phyloP scores from a whole-genome alignment of 2,888 invertebrate genomes.

The Cyrtodaria siliqua region DNA sequence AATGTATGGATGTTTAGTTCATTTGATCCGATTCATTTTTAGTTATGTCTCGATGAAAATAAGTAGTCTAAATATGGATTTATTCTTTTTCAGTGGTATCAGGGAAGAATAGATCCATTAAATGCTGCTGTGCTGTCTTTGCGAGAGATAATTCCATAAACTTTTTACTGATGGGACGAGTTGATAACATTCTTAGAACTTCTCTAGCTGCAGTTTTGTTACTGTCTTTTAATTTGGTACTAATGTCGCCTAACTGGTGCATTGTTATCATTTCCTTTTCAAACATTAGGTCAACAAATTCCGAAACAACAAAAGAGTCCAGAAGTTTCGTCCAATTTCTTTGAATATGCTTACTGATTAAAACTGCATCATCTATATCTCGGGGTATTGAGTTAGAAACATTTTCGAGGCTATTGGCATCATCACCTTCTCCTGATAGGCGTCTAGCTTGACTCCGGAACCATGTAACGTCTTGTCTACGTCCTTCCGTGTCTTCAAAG shows the following conservation, averaged over 20 bases:
- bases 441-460: too few species aligned
- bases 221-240: not conserved
- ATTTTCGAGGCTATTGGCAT: too few species aligned
- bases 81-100: not conserved
- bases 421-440: too few species aligned
- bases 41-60: too few species aligned
- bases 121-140: not conserved
- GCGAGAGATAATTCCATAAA: not conserved
- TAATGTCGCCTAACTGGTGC: not conserved
- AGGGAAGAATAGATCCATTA: not conserved
- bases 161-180: not conserved
- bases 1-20: too few species aligned
- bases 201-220: not conserved
- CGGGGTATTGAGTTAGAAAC: too few species aligned
- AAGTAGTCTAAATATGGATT: too few species aligned
- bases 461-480: too few species aligned
- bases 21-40: too few species aligned
- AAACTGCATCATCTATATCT: not conserved
- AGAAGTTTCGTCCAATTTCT: not conserved
- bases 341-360: not conserved
- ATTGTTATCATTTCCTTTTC: not conserved
- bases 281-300: not conserved
- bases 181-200: not conserved
- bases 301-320: not conserved
- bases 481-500: too few species aligned